A percentile compares a stretch with the other conserved stretches of the same genome.
Evolutionary conservation across 2,888 invertebrate genomes (phyloP).

Genomic region (Serripes groenlandicus): DNA sequence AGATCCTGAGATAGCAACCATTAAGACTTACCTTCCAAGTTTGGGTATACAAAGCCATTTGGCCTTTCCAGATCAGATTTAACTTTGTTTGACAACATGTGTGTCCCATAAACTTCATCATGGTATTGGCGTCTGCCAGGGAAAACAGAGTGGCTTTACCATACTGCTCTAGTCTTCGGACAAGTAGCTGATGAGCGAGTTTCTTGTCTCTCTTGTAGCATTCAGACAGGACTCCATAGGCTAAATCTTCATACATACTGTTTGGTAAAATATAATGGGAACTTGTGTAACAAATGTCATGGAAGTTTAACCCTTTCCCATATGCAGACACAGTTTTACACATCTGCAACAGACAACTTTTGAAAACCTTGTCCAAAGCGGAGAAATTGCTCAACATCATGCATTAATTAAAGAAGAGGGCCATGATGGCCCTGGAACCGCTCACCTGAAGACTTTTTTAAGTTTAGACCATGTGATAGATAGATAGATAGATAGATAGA

Average conservation of each 20-base stretch:
- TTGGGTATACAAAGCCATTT: slow-evolving; percentile 84
- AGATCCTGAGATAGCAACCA: too few relatives aligned
- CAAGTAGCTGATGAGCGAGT: slow-evolving; percentile 81
- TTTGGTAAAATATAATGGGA: not conserved
- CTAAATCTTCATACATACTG: slow-evolving; percentile 83
- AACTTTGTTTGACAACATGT: slow-evolving; percentile 86
- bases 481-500: too few relatives aligned
- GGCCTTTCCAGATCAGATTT: slow-evolving; percentile 86
- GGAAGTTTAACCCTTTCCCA: not conserved
- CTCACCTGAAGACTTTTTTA: too few relatives aligned
- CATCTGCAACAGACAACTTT: not conserved
- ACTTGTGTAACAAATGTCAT: not conserved
- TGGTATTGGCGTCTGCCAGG: slow-evolving; percentile 81
- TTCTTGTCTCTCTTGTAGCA: slow-evolving; percentile 83
- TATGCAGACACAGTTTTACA: not conserved
- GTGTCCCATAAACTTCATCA: slow-evolving; percentile 86
- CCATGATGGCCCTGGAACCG: too few relatives aligned
- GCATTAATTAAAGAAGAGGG: too few relatives aligned
- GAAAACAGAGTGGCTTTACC: slow-evolving; percentile 82
- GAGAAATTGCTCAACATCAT: not conserved
- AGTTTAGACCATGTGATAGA: too few relatives aligned
- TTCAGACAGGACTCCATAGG: slow-evolving; percentile 81
- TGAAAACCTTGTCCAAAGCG: not conserved
- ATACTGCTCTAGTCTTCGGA: slow-evolving; percentile 78
- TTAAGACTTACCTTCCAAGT: slow-evolving; percentile 85